These are phyloP conservation scores for Calliphora vomitoria DNA, from an alignment of 2,888 invertebrate species.

Conservation along the genomic window DNA sequence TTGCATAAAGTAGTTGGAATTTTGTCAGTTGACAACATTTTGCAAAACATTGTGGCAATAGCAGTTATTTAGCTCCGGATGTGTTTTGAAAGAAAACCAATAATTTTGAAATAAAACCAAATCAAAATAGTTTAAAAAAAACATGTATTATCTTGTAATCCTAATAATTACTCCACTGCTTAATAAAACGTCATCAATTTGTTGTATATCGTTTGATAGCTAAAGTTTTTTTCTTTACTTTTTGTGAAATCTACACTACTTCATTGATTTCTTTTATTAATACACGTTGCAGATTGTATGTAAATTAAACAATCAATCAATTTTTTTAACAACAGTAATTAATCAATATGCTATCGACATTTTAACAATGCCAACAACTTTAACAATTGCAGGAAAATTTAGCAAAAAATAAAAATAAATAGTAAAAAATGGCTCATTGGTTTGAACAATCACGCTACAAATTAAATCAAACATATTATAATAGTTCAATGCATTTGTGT, in stretches of 20 bases:
- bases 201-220: too few relatives aligned
- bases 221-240: background rate
- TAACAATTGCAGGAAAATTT: slow-evolving; percentile 1
- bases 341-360: slow-evolving; percentile 38
- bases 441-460: slow-evolving; percentile 15
- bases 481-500: slow-evolving; percentile 12
- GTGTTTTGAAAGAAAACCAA: too few relatives aligned
- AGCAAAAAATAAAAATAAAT: background rate
- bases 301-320: slow-evolving; percentile 26
- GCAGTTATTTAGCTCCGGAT: too few relatives aligned
- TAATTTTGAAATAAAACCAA: too few relatives aligned
- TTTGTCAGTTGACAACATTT: too few relatives aligned
- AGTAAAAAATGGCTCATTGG: slow-evolving; percentile 8
- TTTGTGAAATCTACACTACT: background rate
- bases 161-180: too few relatives aligned
- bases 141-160: too few relatives aligned
- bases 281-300: background rate
- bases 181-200: too few relatives aligned
- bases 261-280: background rate
- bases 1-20: too few relatives aligned
- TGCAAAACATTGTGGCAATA: too few relatives aligned
- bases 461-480: slow-evolving; percentile 16
- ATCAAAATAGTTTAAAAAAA: too few relatives aligned
- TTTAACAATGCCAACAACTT: slow-evolving; percentile 2
- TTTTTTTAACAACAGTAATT: slow-evolving; percentile 26